A percentile compares a stretch with the other conserved stretches of the same genome.
phyloP scores from a whole-genome alignment of 2,888 invertebrate genomes.

The Amiota mariae region DNA sequence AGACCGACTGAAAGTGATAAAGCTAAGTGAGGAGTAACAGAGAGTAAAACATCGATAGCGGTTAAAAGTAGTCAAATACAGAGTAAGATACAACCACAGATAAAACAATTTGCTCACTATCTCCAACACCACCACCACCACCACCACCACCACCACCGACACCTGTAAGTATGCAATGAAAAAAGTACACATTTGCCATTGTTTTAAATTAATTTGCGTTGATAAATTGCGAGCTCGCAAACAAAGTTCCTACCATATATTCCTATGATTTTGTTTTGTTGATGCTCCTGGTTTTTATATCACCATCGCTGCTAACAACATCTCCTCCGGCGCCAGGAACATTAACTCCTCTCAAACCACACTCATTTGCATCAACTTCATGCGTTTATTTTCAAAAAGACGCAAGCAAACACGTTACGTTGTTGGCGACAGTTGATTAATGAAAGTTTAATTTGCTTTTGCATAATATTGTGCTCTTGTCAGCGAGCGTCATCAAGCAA shows the following conservation, averaged over 20 bases:
- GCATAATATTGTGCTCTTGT: conserved; percentile 47
- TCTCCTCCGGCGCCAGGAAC: not conserved
- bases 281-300: not conserved
- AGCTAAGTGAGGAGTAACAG: too few species aligned
- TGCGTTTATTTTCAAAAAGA: not conserved
- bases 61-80: too few species aligned
- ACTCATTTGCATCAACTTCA: conserved; percentile 17
- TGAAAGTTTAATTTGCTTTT: conserved; percentile 50
- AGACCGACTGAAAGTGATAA: too few species aligned
- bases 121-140: too few species aligned
- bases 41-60: too few species aligned
- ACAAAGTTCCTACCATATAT: conserved; percentile 9
- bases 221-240: conserved; percentile 5
- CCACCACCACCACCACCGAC: not conserved
- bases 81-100: too few species aligned
- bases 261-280: not conserved
- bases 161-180: not conserved
- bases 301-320: not conserved
- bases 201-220: conserved; percentile 12
- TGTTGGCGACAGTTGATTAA: conserved; percentile 36
- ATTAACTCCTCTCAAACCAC: too few species aligned
- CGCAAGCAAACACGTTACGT: not conserved
- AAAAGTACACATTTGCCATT: not conserved
- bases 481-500: conserved; percentile 26
- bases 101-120: too few species aligned